Evolutionary conservation across 2,888 invertebrate species (phyloP), one percentile per base, ranked within the genome.

Genomic region (Eretmocerus hayati): DNA sequence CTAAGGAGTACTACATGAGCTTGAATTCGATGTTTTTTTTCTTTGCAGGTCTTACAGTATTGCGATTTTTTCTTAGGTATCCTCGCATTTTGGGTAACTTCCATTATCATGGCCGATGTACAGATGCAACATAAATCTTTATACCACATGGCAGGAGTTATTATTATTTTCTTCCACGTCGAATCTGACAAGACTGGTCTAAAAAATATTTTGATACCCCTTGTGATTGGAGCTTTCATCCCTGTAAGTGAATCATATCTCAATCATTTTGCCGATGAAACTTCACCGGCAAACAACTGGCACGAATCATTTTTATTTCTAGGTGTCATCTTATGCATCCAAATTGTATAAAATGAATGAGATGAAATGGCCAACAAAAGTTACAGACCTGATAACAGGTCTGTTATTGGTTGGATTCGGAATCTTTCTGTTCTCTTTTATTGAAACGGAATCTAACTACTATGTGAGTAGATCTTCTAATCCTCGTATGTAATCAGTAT

Each of bases 361-460:
- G 15, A 58, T 60, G 46, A 57, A 53, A 37, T 58, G 55, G 48
- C 66, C 68, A 5, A 56, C 58, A 40, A 57, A 57, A 39, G 47
- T 62, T 19, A 49, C 56, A 23, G 65, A 62, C 33, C 62, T 73
- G 37, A 52, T 67, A 20, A 73, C 76, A 8, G 80, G 80, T n/a
- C 63, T 78, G 3, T 39, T 71, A 18, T 64, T 79, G 23, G 77
- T 78, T 11, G 65, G 58, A 3, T 58, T 69, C 18, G 81, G 81
- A 5, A 67, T 80, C 21, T 59, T 75, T 39, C 64, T 78, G 35
- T 81, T 76, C 63, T 75, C 75, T 35, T 74, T 79, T 55, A 67
- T 79, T 13, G 79, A 81, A 65, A 81, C 80, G 1, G 74, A 77
- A 55, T 74, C 73, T 31, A 81, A 81, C 67, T 81, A 81, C 51